These are phyloP conservation scores for Molorchus minor DNA, from an alignment of 2,888 invertebrate genomes.

Conservation along the genomic window DNA sequence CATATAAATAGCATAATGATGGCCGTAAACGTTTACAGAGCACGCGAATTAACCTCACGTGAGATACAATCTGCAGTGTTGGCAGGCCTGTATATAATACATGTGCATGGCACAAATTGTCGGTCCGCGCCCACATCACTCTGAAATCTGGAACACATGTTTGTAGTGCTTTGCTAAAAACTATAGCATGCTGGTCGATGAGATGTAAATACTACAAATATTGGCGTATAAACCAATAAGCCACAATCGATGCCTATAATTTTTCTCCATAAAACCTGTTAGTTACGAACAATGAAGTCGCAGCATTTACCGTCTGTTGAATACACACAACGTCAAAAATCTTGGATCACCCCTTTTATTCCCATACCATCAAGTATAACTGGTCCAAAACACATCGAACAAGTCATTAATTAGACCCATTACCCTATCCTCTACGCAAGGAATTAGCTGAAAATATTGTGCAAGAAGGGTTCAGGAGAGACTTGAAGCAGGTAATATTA, in stretches of 20 bases:
- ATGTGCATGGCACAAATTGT: slow-evolving; percentile 53
- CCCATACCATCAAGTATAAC: no score
- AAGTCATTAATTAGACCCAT: no score
- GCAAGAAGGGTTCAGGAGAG: no score
- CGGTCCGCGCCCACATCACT: slow-evolving; percentile 52
- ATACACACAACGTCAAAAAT: no score
- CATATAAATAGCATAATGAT: slow-evolving; percentile 41
- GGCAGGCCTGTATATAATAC: slow-evolving; percentile 43
- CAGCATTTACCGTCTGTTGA: no score
- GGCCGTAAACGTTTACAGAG: slow-evolving; percentile 36
- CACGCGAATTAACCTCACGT: slow-evolving; percentile 47
- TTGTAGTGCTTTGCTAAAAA: slow-evolving; percentile 47
- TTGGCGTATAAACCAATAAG: slow-evolving; percentile 27
- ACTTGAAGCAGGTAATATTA: no score
- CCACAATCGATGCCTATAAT: slow-evolving; percentile 27
- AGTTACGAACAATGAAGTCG: no score
- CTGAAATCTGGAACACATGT: slow-evolving; percentile 55
- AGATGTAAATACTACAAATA: slow-evolving; percentile 34
- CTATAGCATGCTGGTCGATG: slow-evolving; percentile 41
- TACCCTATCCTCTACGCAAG: no score
- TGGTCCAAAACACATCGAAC: no score
- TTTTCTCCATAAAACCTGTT: no score
- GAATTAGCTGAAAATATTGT: no score
- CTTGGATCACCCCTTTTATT: no score
- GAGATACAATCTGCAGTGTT: slow-evolving; percentile 47